A percentile compares a stretch with the other conserved stretches of the same genome.
Conservation (phyloP, 2,888 invertebrate genomes). For the Leucania comma region DNA sequence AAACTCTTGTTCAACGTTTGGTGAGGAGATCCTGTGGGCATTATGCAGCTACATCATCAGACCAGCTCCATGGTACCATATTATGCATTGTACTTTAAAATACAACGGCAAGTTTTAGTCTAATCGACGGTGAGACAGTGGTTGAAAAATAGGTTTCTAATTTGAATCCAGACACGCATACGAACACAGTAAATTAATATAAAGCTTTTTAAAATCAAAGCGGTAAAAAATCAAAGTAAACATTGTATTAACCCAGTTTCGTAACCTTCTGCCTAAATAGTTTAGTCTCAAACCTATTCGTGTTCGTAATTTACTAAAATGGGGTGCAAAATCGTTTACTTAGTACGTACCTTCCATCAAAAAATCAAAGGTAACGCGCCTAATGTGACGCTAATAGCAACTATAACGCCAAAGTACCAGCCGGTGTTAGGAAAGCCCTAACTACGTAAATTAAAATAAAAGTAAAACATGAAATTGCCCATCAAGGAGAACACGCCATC, state of each 20-base stretch:
- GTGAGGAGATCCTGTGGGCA: too few relatives aligned
- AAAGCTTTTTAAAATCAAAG: conserved; percentile 5
- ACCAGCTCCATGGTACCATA: too few relatives aligned
- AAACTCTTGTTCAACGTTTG: too few relatives aligned
- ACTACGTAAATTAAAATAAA: conserved; percentile 54
- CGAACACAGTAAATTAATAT: too few relatives aligned
- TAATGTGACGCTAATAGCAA: conserved; percentile 39
- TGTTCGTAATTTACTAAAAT: conserved; percentile 35
- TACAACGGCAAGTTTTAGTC: neutral
- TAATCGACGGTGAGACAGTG: neutral
- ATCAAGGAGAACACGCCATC: conserved; percentile 40
- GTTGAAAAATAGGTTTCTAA: neutral
- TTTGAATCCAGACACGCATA: neutral
- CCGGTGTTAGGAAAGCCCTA: conserved; percentile 21
- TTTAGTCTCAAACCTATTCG: conserved; percentile 12
- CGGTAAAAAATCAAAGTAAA: too few relatives aligned
- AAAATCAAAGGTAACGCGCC: conserved; percentile 41
- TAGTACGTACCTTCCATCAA: conserved; percentile 25
- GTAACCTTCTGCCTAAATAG: neutral
- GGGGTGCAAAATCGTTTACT: conserved; percentile 29
- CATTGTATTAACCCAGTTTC: neutral
- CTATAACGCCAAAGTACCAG: conserved; percentile 24
- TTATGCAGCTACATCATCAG: too few relatives aligned
- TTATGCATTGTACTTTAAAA: too few relatives aligned
- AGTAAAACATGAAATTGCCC: conserved; percentile 60